phyloP scores from a whole-genome alignment of 2,888 invertebrate genomes.

The Pristionchus fissidentatus region DNA sequence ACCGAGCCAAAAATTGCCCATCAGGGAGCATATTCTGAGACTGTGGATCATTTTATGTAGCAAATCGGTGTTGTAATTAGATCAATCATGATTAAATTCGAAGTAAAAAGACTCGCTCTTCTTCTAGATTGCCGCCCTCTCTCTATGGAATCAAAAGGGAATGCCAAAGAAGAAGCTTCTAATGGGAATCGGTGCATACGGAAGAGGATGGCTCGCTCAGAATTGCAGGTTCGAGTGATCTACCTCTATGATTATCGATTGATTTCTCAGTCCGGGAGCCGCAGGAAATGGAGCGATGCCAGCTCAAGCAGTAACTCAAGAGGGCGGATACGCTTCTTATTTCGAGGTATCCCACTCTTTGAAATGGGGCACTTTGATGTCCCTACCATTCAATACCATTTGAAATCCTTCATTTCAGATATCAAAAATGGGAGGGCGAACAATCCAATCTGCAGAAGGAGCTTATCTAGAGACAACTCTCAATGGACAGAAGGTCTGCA shows the following conservation, averaged over 20 bases:
- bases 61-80: background rate
- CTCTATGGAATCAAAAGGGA: conserved; percentile 81
- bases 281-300: background rate
- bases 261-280: conserved; percentile 19
- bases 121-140: conserved; percentile 81
- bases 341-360: conserved; percentile 82
- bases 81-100: background rate
- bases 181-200: conserved; percentile 61
- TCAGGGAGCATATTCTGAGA: conserved; percentile 17
- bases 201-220: conserved; percentile 60
- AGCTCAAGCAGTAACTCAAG: conserved; percentile 83
- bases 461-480: conserved; percentile 1
- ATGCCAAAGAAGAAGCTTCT: conserved; percentile 59
- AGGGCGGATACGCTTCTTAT: conserved; percentile 93
- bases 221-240: conserved; percentile 19
- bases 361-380: too few relatives aligned
- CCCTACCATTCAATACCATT: background rate
- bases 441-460: conserved; percentile 7
- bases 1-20: conserved; percentile 50
- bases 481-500: conserved; percentile 39
- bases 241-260: background rate
- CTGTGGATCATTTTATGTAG: background rate
- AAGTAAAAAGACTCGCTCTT: too few relatives aligned
- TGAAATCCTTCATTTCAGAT: background rate
- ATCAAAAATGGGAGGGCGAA: conserved; percentile 13